Percentiles rank a stretch among this genome's conserved stretches.
Conservation (phyloP, 2,113 vertebrate species). For the Scopus umbretta region DNA sequence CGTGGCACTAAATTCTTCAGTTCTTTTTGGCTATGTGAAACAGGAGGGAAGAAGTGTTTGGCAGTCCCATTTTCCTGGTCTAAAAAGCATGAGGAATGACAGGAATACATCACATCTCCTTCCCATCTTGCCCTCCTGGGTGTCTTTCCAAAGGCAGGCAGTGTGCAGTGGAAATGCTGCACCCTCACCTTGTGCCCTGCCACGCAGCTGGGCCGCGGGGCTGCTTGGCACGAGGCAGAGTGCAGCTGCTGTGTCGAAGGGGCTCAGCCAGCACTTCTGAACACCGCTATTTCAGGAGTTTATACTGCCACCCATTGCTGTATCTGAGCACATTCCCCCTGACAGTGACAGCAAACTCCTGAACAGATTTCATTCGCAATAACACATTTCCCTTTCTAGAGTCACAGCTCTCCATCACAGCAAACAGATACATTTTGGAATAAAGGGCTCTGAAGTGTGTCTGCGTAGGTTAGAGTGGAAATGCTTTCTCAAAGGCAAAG, state of each 20-base stretch:
- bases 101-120: neutral
- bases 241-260: accelerated
- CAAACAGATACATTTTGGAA: neutral
- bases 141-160: neutral
- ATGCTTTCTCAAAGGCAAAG: neutral
- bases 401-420: neutral
- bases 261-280: neutral
- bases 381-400: neutral
- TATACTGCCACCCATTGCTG: conserved; percentile 26
- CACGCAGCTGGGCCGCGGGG: neutral
- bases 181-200: accelerated
- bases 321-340: neutral
- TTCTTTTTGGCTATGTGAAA: neutral
- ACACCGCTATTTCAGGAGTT: neutral
- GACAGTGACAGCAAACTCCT: neutral
- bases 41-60: neutral
- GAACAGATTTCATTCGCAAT: neutral
- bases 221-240: neutral
- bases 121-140: neutral
- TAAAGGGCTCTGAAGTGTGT: neutral
- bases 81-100: neutral
- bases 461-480: neutral
- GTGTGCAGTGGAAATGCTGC: accelerated
- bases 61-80: neutral
- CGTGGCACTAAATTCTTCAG: neutral